Evolutionary conservation across 2,113 vertebrate genomes (phyloP).

Genomic region (Muntiacus muntjak): DNA sequence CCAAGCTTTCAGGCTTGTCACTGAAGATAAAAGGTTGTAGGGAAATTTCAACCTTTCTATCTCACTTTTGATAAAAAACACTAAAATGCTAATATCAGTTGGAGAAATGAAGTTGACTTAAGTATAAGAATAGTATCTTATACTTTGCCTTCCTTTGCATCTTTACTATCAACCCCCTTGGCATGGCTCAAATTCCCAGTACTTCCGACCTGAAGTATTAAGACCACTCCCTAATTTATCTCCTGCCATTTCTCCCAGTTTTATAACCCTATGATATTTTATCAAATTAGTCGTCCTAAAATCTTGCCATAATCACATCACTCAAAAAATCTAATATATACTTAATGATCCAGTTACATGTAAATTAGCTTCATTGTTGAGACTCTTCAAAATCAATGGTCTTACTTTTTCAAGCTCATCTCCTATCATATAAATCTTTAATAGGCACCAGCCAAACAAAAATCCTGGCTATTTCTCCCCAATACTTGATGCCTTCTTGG

Average conservation of each 20-base stretch:
- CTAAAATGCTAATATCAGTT: neutral
- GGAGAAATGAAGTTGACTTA: neutral
- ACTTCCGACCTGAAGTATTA: neutral
- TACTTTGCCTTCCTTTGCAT: neutral
- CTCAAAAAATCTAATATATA: neutral
- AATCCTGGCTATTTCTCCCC: neutral
- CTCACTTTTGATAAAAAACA: neutral
- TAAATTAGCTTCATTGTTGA: neutral
- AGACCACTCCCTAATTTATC: neutral
- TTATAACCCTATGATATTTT: neutral
- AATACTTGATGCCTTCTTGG: neutral
- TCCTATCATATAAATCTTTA: neutral
- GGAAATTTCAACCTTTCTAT: neutral
- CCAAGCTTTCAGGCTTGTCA: neutral
- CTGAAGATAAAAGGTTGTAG: neutral
- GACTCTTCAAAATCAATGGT: neutral
- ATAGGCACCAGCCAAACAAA: neutral
- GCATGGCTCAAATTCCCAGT: neutral
- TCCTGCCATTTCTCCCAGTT: neutral
- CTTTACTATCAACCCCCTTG: neutral
- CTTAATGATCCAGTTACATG: neutral
- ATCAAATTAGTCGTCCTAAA: constrained; percentile 1
- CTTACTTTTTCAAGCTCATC: neutral
- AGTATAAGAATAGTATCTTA: neutral
- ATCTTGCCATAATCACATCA: neutral